Evolutionary conservation across 2,797 vertebrate species (phyloP), one percentile per base, ranked within the genome.

Genomic region (Gymnocypris eckloni): DNA sequence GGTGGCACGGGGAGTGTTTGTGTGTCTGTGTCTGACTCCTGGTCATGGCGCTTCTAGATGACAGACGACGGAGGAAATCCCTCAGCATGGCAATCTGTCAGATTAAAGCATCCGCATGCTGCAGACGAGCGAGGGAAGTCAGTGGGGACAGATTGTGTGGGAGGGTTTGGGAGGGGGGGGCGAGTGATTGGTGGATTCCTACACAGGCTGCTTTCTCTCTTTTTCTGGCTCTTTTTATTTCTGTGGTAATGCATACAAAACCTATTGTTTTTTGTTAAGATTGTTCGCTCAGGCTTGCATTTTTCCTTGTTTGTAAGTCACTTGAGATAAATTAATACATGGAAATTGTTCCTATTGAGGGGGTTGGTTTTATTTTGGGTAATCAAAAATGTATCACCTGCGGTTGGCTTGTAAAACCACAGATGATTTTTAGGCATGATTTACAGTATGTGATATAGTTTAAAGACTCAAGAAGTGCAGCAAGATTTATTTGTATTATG

Each of bases 51-150:
- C 86, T 75, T 77, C 78, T 86, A 82, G 76, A 80, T 89, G 88
- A 86, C 88, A 87, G 87, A 89, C 75, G 79, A 82, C 18, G 79
- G 66, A 86, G 89, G 88, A 89, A 89, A 88, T 88, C 88, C 89
- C 89, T 81, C 75, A 87, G 85, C 89, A 86, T 80, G 87, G 79
- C 86, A 80, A 67, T 89, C 85, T 88, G 86, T 88, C 83, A 86
- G 86, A 88, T 89, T 86, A 89, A 90, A 90, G 90, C 86, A 76
- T 79, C 33, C 73, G 37, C 79, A 81, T 48, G 71, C 87, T 73
- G 82, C 69, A 79, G 84, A 89, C 48, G 67, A 87, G 81, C 72
- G 72, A 82, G 82, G 81, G 39, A 69, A 70, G 71, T 82, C 86
- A 72, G 43, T 54, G 25, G 82, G 85, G 85, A 70, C 75, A 72